Conservation (phyloP, 2,113 vertebrate genomes). For the Gavialis gangeticus region DNA sequence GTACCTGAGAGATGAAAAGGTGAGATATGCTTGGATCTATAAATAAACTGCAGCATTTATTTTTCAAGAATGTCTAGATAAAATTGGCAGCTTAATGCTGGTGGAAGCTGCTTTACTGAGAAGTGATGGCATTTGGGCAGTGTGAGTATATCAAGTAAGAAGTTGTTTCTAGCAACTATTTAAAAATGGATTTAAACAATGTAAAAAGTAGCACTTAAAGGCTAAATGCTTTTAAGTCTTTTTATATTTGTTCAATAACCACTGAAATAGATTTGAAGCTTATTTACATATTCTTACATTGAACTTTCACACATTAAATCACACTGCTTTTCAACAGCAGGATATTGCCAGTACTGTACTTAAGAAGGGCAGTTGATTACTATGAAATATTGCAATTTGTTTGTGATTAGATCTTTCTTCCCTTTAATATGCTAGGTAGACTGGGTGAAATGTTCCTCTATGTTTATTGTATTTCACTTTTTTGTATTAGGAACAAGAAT, state of each 20-base stretch:
- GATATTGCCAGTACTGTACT: not conserved
- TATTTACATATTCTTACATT: not conserved
- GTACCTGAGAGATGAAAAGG: constrained; percentile 28
- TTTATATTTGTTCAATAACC: not conserved
- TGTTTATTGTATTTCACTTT: not conserved
- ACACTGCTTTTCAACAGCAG: constrained; percentile 3
- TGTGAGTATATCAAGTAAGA: not conserved
- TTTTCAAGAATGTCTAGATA: not conserved
- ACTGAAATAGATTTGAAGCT: not conserved
- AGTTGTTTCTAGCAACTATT: not conserved
- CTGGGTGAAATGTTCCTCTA: not conserved
- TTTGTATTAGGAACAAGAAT: not conserved
- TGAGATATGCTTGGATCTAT: not conserved
- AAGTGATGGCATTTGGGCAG: not conserved
- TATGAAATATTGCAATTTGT: constrained; percentile 24
- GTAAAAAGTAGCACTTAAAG: not conserved
- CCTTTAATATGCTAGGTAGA: not conserved
- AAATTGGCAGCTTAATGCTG: not conserved
- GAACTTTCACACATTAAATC: constrained; percentile 12
- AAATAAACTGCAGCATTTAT: constrained; percentile 20
- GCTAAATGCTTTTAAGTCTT: not conserved
- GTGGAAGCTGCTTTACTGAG: not conserved
- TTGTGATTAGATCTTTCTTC: not conserved
- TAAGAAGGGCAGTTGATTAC: not conserved
- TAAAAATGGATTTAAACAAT: not conserved